Conservation (phyloP, 1,140 invertebrate genomes). For the Apocrypta bakeri region DNA sequence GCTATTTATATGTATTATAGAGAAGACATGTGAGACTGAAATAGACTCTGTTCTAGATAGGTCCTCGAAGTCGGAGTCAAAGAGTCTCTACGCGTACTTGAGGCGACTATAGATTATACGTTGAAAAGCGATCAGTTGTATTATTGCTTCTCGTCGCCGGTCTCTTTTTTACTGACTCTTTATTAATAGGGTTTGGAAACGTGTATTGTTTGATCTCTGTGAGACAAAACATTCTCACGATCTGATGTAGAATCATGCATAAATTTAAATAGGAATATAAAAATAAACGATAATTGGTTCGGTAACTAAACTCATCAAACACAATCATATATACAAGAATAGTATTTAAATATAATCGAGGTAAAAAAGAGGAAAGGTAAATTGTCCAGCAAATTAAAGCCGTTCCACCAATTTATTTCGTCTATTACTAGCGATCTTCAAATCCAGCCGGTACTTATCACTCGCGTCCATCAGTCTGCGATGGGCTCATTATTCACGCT, state of each 20-base stretch:
- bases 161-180: neutral
- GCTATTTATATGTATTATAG: neutral
- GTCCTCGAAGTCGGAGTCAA: neutral
- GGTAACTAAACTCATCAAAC: neutral
- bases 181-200: neutral
- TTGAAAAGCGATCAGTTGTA: conserved; percentile 20
- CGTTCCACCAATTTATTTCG: conserved; percentile 2
- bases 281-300: too few relatives aligned
- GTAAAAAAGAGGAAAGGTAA: neutral
- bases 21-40: neutral
- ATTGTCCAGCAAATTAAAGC: conserved; percentile 5
- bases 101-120: neutral
- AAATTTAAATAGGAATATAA: too few relatives aligned
- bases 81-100: too few relatives aligned
- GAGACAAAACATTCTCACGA: too few relatives aligned
- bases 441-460: neutral
- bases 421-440: neutral
- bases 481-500: conserved; percentile 16
- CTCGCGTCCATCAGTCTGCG: neutral
- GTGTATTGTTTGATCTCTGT: too few relatives aligned
- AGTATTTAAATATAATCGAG: conserved; percentile 6
- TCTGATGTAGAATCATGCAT: too few relatives aligned
- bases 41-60: conserved; percentile 22
- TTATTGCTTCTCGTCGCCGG: neutral
- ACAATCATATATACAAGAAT: too few relatives aligned